Evolutionary conservation across 2,113 vertebrate species (phyloP).

Genomic region (Rhombomys opimus): DNA sequence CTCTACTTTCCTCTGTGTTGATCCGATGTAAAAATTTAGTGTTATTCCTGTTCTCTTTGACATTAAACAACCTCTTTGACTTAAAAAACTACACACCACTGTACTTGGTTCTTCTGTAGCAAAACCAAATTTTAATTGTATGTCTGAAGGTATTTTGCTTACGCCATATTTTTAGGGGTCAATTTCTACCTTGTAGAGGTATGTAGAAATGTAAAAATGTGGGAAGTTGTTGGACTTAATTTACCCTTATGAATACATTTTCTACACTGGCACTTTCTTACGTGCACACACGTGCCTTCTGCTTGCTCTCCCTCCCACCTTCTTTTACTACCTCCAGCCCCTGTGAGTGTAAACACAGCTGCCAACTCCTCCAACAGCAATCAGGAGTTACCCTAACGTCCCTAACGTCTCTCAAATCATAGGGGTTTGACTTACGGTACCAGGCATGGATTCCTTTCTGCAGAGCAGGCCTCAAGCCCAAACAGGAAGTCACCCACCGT

Average conservation of each 20-base stretch:
- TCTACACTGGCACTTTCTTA: neutral
- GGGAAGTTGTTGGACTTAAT: neutral
- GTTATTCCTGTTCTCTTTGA: neutral
- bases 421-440: too few species aligned
- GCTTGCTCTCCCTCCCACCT: too few species aligned
- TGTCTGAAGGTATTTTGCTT: neutral
- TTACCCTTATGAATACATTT: neutral
- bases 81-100: neutral
- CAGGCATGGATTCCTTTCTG: neutral
- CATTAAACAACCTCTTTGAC: neutral
- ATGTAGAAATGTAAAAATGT: neutral
- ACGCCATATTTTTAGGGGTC: neutral
- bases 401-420: neutral
- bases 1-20: constrained; percentile 7
- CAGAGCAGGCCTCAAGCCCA: neutral
- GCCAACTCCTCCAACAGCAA: neutral
- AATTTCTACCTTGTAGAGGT: constrained; percentile 9
- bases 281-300: too few species aligned
- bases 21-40: neutral
- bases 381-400: too few species aligned
- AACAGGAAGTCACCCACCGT: neutral
- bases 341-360: neutral
- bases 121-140: constrained; percentile 43
- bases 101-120: neutral
- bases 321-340: neutral